phyloP scores from a whole-genome alignment of 2,888 invertebrate species.

The Quadroppia sp. region DNA sequence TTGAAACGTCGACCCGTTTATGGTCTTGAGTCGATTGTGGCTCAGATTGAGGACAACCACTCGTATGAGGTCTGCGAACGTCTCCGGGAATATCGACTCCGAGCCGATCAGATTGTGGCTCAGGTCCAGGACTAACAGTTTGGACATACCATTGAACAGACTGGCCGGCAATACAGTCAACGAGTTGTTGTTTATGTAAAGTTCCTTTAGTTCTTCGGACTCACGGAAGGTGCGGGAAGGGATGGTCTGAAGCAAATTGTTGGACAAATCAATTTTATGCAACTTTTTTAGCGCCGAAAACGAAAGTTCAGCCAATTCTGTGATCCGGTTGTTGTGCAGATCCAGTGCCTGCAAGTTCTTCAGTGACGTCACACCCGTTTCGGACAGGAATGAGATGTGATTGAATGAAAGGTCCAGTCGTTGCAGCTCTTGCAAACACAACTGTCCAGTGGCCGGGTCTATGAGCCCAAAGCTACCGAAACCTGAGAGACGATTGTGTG shows the following conservation, averaged over 20 bases:
- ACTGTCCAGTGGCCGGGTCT: conserved; percentile 44
- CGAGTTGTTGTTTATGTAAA: conserved; percentile 85
- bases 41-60: conserved; percentile 80
- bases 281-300: conserved; percentile 72
- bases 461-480: conserved; percentile 43
- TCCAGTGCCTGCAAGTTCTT: conserved; percentile 64
- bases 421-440: conserved; percentile 50
- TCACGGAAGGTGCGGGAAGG: conserved; percentile 76
- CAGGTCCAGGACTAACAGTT: conserved; percentile 62
- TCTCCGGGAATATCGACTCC: conserved; percentile 76
- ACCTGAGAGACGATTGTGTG: conserved; percentile 65
- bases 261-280: conserved; percentile 76
- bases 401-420: conserved; percentile 68
- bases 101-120: conserved; percentile 69
- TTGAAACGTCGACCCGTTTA: conserved; percentile 77
- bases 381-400: conserved; percentile 66
- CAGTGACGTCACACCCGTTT: conserved; percentile 67
- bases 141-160: conserved; percentile 60
- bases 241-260: conserved; percentile 73
- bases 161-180: conserved; percentile 78
- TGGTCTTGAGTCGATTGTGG: conserved; percentile 70
- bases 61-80: conserved; percentile 80
- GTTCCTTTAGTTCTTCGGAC: conserved; percentile 73
- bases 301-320: conserved; percentile 64
- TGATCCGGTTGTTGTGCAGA: conserved; percentile 64